A percentile compares a stretch with the other conserved stretches of the same genome.
phyloP scores from a whole-genome alignment of 2,797 vertebrate genomes.

The Myotis vivesi region DNA sequence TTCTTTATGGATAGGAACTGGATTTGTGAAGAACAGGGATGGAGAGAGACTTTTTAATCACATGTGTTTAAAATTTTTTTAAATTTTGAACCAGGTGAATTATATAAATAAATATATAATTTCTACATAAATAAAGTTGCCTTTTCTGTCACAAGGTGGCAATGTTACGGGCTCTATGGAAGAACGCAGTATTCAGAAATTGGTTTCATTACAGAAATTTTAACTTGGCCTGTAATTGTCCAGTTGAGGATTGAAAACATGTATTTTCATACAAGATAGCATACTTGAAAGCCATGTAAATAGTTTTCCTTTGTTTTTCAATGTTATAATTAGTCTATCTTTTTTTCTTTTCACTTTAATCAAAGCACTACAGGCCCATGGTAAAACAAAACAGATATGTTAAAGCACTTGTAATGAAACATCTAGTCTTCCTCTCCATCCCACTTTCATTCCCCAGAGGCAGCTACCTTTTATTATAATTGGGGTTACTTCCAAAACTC shows the following conservation, averaged over 20 bases:
- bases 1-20: not conserved
- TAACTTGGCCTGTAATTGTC: slow-evolving; percentile 27
- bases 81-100: not conserved
- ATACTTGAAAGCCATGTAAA: not conserved
- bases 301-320: not conserved
- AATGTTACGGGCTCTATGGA: slow-evolving; percentile 34
- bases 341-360: slow-evolving; percentile 51
- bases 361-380: not conserved
- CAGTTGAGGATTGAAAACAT: not conserved
- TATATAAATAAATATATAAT: not conserved
- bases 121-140: not conserved
- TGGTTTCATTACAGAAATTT: not conserved
- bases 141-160: slow-evolving; percentile 65
- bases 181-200: not conserved
- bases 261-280: not conserved
- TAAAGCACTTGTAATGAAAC: not conserved
- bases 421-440: not conserved
- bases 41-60: not conserved
- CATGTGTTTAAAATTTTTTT: not conserved
- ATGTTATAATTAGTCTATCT: not conserved
- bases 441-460: not conserved
- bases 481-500: not conserved
- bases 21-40: not conserved
- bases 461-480: not conserved
- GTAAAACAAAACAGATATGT: not conserved